Base-by-base conservation (phyloP, 1,140 invertebrate genomes). In the Portunus trituberculatus region DNA sequence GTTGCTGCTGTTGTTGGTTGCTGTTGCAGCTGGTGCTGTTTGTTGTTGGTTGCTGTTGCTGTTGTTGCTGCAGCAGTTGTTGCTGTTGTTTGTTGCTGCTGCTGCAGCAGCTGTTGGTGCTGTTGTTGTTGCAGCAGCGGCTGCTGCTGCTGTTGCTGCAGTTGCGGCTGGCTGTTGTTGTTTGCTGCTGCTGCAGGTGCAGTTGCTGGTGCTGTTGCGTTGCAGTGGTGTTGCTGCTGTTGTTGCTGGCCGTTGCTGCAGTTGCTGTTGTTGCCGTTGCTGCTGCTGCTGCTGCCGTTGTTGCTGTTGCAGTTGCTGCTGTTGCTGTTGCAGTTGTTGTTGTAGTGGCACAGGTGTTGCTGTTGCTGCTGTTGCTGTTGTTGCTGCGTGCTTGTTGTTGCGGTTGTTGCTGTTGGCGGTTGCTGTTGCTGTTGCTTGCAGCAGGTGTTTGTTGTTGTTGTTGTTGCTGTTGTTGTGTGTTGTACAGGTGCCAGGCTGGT, bases 1-100 rank as follows among this genome's bases (percentile, higher is more conserved):
- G 14, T 29, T 87, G 84, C 28, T 87, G 84, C 84, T 87, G 84
- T 29, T 87, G 84, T 29, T 87, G 84, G 84, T 29, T 87, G 84
- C 14, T 87, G 84, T 14, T 87, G 84, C 84, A n/a, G 14, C 84
- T 87, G n/a, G n/a, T n/a, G n/a, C n/a, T n/a, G n/a, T n/a, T n/a
- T n/a, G n/a, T n/a, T n/a, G n/a, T n/a, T n/a, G n/a, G n/a, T n/a
- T n/a, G n/a, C n/a, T n/a, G n/a, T n/a, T n/a, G n/a, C n/a, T n/a
- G n/a, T n/a, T n/a, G 84, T 29, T 87, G 14, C 84, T 87, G 84
- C 28, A n/a, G 84, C 28, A n/a, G 84, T 14, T 87, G 84, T 14
- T 87, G 84, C 28, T 87, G 84, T 29, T 87, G 84, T 29, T 87
- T 20, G 20, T 87, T 20, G 10, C 31, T 20, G 10, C 31, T 12